Base-by-base conservation (phyloP, 2,888 invertebrate genomes). In the Isotomurus palustris region DNA sequence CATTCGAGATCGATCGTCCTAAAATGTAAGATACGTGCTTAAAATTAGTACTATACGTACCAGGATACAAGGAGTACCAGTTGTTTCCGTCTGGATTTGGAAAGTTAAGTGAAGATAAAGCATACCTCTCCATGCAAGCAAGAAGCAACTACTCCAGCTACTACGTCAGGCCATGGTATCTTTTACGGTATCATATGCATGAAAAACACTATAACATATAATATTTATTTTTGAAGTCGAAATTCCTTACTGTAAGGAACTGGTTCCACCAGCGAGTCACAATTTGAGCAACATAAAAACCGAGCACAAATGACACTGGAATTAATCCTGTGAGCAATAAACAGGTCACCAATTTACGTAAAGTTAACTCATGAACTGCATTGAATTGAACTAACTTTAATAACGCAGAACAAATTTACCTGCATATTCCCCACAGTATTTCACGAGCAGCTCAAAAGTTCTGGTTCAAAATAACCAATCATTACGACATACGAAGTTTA, bases 391-490 rank as follows among this genome's bases (percentile, higher is more conserved):
- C n/a, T n/a, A 12, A 14, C 35, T 12, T 32, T 32, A 8, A 14
- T 14, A 8, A 32, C 21, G 32, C n/a, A n/a, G n/a, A n/a, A n/a
- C n/a, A n/a, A n/a, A n/a, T n/a, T n/a, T n/a, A n/a, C n/a, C 87
- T 69, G 86, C 87, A 77, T 88, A 91, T 67, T 83, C 84, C 73
- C 85, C 84, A 78, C 92, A 93, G 76, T 92, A 92, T 66, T 83
- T 82, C 3, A 87, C 88, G 52, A 92, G 79, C 60, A 82, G 82
- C 76, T 91, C 91, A 75, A 93, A 93, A 58, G 82, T 74, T 74
- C 89, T 90, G 77, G 1, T 29, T 12, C 14, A 19, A 28, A 10
- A 12, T 1, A 1, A 21, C 41, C 2, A 32, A 8, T 32, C 14
- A 8, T 32, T 10, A 32, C 8, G 32, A 14, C 32, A 32, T 32